phyloP scores from a whole-genome alignment of 37 sponge, comb jelly and placozoan genomes.

The Cladorhizidae sp. region DNA sequence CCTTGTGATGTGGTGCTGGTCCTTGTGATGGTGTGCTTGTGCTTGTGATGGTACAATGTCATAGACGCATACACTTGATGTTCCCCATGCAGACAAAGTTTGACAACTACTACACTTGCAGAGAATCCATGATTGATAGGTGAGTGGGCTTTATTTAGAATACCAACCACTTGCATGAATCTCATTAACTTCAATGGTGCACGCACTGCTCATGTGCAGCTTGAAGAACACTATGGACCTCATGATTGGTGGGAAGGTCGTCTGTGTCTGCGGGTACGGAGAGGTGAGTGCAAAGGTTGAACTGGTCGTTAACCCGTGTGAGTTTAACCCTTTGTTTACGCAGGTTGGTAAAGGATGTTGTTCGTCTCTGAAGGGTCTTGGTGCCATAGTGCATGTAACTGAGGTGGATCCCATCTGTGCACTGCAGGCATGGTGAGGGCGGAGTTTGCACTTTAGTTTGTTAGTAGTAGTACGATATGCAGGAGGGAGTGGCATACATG shows the following conservation, averaged over 20 bases:
- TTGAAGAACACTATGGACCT: constrained; percentile 80
- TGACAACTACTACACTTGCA: constrained; percentile 85
- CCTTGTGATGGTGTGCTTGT: too few relatives aligned
- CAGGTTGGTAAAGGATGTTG: constrained; percentile 93
- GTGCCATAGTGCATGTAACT: constrained; percentile 74
- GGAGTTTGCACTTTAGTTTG: too few relatives aligned
- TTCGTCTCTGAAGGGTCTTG: constrained; percentile 81
- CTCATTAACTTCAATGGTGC: background rate
- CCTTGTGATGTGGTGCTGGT: too few relatives aligned
- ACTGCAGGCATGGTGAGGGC: constrained; percentile 83
- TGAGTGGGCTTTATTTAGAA: constrained; percentile 7
- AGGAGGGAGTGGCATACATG: too few relatives aligned
- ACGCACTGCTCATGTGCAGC: constrained; percentile 9
- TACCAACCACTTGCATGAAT: background rate
- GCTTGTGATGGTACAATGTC: too few relatives aligned
- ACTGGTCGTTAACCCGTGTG: background rate
- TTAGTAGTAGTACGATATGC: too few relatives aligned
- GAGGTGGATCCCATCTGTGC: constrained; percentile 97
- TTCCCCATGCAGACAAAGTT: constrained; percentile 76
- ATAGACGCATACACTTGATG: too few relatives aligned
- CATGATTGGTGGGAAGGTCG: constrained; percentile 86
- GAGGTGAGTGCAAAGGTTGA: constrained; percentile 57
- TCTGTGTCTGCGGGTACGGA: constrained; percentile 87
- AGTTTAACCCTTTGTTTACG: background rate
- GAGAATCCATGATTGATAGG: constrained; percentile 88